A percentile compares a stretch with the other conserved stretches of the same genome.
Evolutionary conservation across 2,113 vertebrate genomes (phyloP).

Genomic region (Prietella phreatophila): DNA sequence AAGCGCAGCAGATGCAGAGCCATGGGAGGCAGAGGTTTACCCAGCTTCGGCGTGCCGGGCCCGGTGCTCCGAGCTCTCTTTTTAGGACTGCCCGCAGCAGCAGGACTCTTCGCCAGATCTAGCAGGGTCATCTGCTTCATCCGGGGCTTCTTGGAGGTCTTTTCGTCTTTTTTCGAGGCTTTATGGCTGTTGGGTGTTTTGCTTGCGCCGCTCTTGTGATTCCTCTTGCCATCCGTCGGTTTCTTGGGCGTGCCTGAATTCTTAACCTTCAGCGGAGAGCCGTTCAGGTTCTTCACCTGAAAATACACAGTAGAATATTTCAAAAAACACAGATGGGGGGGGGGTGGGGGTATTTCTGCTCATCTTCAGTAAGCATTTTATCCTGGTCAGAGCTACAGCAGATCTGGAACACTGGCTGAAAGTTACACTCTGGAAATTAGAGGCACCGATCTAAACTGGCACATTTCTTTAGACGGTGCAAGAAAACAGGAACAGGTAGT

Average conservation of each 20-base stretch:
- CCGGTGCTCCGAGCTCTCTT: conserved; percentile 72
- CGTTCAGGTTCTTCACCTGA: conserved; percentile 81
- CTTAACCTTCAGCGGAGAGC: conserved; percentile 87
- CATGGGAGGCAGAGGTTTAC: conserved; percentile 87
- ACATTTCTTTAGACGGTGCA: background rate
- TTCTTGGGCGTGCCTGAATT: conserved; percentile 83
- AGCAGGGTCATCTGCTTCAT: conserved; percentile 97
- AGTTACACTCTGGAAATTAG: background rate
- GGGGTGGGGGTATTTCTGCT: background rate
- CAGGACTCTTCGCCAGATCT: conserved; percentile 86
- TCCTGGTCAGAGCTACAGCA: background rate
- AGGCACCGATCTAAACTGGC: background rate
- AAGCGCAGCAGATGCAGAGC: conserved; percentile 92
- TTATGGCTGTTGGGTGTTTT: conserved; percentile 84
- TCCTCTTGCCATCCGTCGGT: conserved; percentile 64
- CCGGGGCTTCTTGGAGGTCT: conserved; percentile 80
- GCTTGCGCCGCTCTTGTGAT: conserved; percentile 60
- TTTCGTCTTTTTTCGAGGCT: conserved; percentile 81
- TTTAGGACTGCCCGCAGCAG: conserved; percentile 73
- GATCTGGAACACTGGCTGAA: background rate
- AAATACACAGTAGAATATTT: conserved; percentile 38
- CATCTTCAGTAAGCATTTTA: background rate
- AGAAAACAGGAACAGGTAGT: background rate
- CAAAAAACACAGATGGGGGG: background rate
- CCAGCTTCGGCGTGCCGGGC: conserved; percentile 79